phyloP scores from a whole-genome alignment of 2,113 vertebrate species.

The Coregonus clupeaformis region DNA sequence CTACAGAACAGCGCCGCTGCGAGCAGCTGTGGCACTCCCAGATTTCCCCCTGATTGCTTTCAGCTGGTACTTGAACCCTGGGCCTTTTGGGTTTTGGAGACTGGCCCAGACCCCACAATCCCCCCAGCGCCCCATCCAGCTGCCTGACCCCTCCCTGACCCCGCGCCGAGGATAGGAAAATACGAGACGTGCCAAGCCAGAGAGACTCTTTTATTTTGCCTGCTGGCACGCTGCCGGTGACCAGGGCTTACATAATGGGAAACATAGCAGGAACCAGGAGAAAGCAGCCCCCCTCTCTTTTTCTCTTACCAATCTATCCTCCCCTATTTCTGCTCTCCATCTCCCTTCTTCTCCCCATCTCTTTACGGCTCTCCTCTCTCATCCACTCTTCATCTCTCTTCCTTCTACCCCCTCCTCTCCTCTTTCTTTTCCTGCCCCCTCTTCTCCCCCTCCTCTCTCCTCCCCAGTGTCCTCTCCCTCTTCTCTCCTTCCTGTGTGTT shows the following conservation, averaged over 20 bases:
- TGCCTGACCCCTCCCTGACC: conserved; percentile 99
- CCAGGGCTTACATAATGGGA: conserved; percentile 99
- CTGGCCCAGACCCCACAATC: conserved; percentile 99
- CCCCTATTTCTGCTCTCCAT: conserved; percentile 81
- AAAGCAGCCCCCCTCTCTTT: conserved; percentile 78
- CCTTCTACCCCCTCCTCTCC: conserved; percentile 76
- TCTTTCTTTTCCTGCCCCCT: conserved; percentile 71
- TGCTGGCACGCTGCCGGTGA: conserved; percentile 99
- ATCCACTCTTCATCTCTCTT: conserved; percentile 78
- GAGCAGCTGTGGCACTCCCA: conserved; percentile 99
- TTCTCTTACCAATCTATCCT: conserved; percentile 71
- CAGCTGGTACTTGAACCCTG: conserved; percentile 99
- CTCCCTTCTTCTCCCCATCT: conserved; percentile 75
- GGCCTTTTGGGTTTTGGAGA: conserved; percentile 98
- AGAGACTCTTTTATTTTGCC: conserved; percentile 99
- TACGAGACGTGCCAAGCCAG: conserved; percentile 99
- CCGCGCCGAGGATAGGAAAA: conserved; percentile 99
- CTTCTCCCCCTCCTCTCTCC: conserved; percentile 71
- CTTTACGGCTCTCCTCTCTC: conserved; percentile 76
- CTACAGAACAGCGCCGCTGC: conserved; percentile 75
- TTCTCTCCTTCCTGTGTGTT: conserved; percentile 81
- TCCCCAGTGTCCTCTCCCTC: conserved; percentile 68
- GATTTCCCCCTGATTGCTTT: conserved; percentile 98
- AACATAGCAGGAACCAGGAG: conserved; percentile 99
- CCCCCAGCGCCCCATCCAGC: conserved; percentile 99